Conservation (phyloP, 1,140 invertebrate genomes). For the Solenopsis fugax region DNA sequence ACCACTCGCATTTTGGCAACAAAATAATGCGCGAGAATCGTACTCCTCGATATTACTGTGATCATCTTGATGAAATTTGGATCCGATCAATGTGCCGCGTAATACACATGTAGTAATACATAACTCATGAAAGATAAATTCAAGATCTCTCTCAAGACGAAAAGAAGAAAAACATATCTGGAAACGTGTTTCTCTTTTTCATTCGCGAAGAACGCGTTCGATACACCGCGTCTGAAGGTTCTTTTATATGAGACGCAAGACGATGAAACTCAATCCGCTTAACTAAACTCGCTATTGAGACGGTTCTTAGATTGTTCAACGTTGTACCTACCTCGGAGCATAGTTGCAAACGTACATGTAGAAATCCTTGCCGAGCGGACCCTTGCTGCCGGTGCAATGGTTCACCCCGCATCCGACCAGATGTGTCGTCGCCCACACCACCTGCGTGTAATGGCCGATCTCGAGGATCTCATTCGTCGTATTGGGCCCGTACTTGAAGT, state of each 20-base stretch:
- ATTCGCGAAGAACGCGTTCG: not conserved
- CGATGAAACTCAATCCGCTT: not conserved
- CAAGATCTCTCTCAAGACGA: not conserved
- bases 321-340: constrained; percentile 91
- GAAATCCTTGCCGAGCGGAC: constrained; percentile 89
- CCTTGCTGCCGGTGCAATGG: constrained; percentile 87
- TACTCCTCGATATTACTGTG: not conserved
- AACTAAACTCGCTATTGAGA: not conserved
- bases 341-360: constrained; percentile 96
- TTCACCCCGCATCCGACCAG: constrained; percentile 93
- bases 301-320: not conserved
- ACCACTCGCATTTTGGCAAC: not conserved
- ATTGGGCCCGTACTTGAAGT: constrained; percentile 91
- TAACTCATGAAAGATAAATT: not conserved
- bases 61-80: not conserved
- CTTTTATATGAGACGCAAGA: not conserved
- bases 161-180: not conserved
- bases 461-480: constrained; percentile 88
- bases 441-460: constrained; percentile 94
- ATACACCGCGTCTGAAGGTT: not conserved
- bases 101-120: not conserved
- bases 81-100: not conserved
- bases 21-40: not conserved
- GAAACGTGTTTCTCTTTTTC: not conserved
- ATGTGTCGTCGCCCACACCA: constrained; percentile 94